Percentiles rank a stretch among this genome's conserved stretches.
phyloP scores from a whole-genome alignment of 2,888 invertebrate genomes.

The Metallyticus violacea region DNA sequence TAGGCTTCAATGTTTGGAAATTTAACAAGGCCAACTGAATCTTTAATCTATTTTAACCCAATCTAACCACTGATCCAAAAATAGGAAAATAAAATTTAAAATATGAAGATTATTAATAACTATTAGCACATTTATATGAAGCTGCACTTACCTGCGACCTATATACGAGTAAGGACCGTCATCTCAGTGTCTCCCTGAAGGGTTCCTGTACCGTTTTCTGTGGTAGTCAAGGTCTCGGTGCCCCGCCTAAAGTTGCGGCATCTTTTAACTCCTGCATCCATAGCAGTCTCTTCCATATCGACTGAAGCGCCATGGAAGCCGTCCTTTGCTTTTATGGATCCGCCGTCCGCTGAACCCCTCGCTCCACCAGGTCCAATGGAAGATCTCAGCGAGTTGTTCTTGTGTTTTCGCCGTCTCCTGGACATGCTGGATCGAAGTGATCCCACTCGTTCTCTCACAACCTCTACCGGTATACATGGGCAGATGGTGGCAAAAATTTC shows the following conservation, averaged over 20 bases:
- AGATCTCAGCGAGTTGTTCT: not conserved
- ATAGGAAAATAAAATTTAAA: no score
- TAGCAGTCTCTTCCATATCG: conserved; percentile 14
- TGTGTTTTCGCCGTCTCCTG: conserved; percentile 40
- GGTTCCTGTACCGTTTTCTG: conserved; percentile 30
- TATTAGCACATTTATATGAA: no score
- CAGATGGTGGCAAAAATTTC: conserved; percentile 56
- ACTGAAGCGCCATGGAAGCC: not conserved
- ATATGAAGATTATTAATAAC: no score
- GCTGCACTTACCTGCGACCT: no score
- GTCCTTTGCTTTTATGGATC: not conserved
- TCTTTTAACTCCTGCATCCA: conserved; percentile 3
- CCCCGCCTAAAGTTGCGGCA: conserved; percentile 24
- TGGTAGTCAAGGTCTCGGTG: conserved; percentile 30
- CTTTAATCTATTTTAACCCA: no score
- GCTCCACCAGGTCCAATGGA: not conserved
- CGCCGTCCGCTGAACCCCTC: conserved; percentile 3
- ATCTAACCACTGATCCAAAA: no score
- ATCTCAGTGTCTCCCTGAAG: conserved; percentile 33
- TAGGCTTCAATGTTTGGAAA: no score
- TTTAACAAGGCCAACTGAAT: no score
- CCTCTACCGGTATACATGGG: conserved; percentile 32
- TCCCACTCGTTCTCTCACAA: conserved; percentile 31
- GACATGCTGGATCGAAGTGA: conserved; percentile 38
- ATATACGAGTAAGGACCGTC: conserved; percentile 29